Evolutionary conservation across 2,113 vertebrate genomes (phyloP).

Genomic region (Meriones unguiculatus): DNA sequence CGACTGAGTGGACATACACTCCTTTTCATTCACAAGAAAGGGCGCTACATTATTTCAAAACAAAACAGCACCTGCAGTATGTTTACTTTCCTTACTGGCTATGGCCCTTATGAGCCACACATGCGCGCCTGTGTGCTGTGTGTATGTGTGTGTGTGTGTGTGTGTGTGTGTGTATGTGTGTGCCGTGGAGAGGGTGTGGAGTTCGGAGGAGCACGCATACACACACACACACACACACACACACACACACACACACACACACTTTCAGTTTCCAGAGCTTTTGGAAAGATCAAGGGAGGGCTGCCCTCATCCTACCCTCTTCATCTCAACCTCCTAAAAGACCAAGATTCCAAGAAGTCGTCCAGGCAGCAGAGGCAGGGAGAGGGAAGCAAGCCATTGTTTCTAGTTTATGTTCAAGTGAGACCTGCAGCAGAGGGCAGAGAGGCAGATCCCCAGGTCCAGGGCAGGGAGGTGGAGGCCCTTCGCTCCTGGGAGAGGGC

Average conservation of each 20-base stretch:
- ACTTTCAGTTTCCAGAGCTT: not conserved
- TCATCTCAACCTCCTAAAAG: not conserved
- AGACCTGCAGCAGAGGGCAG: not conserved
- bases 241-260: not conserved
- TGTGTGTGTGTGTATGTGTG: no score
- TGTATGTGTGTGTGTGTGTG: no score
- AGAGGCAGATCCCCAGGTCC: not conserved
- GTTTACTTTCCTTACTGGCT: not conserved
- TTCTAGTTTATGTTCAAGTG: not conserved
- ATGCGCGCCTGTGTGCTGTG: no score
- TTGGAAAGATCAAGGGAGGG: not conserved
- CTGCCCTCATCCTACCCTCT: not conserved
- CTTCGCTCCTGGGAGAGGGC: not conserved
- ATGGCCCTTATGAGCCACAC: no score
- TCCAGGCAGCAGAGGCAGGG: not conserved
- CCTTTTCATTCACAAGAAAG: not conserved
- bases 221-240: no score
- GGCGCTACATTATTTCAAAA: not conserved
- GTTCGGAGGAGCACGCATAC: no score
- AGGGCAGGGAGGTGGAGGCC: not conserved
- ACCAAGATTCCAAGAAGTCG: not conserved
- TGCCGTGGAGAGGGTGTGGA: no score
- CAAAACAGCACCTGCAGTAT: not conserved
- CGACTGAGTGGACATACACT: not conserved
- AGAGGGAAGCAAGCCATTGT: not conserved